Evolutionary conservation across 2,888 invertebrate species (phyloP), one percentile per base, ranked within the genome.

Genomic region (Synergus laeviventris): DNA sequence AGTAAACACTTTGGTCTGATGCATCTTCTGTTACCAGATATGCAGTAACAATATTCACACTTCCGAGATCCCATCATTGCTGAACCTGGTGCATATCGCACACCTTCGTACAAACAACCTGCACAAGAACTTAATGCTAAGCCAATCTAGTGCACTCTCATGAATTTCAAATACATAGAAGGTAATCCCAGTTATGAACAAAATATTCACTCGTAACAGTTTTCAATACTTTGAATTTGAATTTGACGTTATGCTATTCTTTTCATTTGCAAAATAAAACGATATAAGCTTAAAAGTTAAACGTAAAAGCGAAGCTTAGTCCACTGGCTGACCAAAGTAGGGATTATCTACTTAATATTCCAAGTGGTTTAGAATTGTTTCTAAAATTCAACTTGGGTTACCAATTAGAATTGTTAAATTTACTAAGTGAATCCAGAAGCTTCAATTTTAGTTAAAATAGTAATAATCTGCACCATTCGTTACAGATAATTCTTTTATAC

Each of bases 41-140:
- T 94, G 89, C 97, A 97, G 92, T 96, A 97, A 91, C 97, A 97
- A 91, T 96, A 96, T 91, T 96, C 95, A 91, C 97, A 97, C n/a
- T 95, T 93, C 79, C 94, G 93, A 21, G 94, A 93, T 5, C 95
- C 94, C 82, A 94, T 93, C 95, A 97, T 95, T 9, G 97, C 97
- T 7, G 97, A 97, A 2, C 96, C 96, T 70, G 95, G 95, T 21
- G 94, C 95, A 91, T 94, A 96, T 84, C 95, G 92, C 38, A 94
- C 94, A 45, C 95, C 96, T 83, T 94, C 94, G 83, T 93, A 92
- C 86, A 94, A 91, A 90, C 96, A 96, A 84, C 94, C 95, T 94
- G 92, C 88, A 88, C 70, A 70, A 70, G 31, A 66, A 70, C 31
- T 54, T 36, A 42, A 16, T 31, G 16, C 9, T 66, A 70, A 70